Percentiles rank a stretch among this genome's conserved stretches.
Evolutionary conservation across 92 coral and sea anemone genomes (phyloP).

Genomic region (Meandrina meandrites): DNA sequence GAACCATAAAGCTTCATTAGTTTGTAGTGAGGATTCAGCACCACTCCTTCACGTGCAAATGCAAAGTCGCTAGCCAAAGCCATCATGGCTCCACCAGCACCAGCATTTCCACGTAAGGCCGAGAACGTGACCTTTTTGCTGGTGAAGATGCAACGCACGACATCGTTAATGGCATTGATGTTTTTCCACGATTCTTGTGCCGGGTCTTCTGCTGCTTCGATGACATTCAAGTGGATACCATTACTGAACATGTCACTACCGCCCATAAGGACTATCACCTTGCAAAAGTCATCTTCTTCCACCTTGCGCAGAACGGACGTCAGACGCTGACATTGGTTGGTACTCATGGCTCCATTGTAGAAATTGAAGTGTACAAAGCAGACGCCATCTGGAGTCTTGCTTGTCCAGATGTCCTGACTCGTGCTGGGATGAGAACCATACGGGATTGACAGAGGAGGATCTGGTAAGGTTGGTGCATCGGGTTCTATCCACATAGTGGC

Average conservation of each 20-base stretch:
- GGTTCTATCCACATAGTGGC: constrained; percentile 64
- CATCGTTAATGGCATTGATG: constrained; percentile 81
- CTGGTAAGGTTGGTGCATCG: constrained; percentile 27
- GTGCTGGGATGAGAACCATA: constrained; percentile 50
- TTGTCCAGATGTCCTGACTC: constrained; percentile 77
- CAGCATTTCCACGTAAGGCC: constrained; percentile 80
- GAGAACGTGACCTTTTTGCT: constrained; percentile 72
- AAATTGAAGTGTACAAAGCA: constrained; percentile 74
- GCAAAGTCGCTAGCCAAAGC: constrained; percentile 81
- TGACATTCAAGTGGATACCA: constrained; percentile 76
- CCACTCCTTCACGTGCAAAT: constrained; percentile 75
- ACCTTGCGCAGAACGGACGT: constrained; percentile 33
- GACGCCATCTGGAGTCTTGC: constrained; percentile 70
- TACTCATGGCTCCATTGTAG: constrained; percentile 84
- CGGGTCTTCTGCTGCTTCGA: constrained; percentile 64
- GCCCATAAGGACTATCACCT: constrained; percentile 75
- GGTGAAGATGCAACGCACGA: constrained; percentile 61
- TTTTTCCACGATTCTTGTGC: constrained; percentile 69
- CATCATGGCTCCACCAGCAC: constrained; percentile 87
- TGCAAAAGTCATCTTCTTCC: constrained; percentile 59
- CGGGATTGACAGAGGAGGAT: constrained; percentile 33
- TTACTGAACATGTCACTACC: constrained; percentile 78
- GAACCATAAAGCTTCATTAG: constrained; percentile 75
- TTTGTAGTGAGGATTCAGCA: constrained; percentile 79
- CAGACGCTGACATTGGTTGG: constrained; percentile 72